phyloP scores from a whole-genome alignment of 2,888 invertebrate species.

The Cylloceria caligata region DNA sequence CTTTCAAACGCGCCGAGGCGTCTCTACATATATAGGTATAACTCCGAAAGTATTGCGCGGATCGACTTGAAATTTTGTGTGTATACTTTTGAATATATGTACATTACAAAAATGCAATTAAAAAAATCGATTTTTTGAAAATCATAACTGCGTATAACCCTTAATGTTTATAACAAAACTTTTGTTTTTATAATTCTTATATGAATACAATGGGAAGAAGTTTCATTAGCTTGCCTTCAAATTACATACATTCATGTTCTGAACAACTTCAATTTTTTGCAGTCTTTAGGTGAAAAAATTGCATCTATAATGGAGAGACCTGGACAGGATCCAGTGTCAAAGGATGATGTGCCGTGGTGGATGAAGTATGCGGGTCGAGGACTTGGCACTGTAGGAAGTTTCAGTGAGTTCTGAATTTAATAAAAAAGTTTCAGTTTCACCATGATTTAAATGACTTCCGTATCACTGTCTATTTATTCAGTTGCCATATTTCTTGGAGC shows the following conservation, averaged over 20 bases:
- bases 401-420: constrained; percentile 87
- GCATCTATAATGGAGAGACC: constrained; percentile 92
- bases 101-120: too few relatives aligned
- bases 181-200: neutral
- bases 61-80: too few relatives aligned
- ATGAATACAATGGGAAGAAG: neutral
- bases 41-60: too few relatives aligned
- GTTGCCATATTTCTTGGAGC: constrained; percentile 94
- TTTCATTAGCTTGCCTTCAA: neutral
- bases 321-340: constrained; percentile 90
- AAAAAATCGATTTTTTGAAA: too few relatives aligned
- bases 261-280: constrained; percentile 70
- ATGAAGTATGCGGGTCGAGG: constrained; percentile 94
- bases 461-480: constrained; percentile 84
- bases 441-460: neutral
- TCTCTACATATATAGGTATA: too few relatives aligned
- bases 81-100: too few relatives aligned
- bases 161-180: neutral
- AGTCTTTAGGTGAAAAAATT: constrained; percentile 93
- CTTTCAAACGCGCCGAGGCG: too few relatives aligned
- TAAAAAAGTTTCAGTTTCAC: neutral
- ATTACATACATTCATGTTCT: neutral
- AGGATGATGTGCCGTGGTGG: constrained; percentile 95
- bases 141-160: too few relatives aligned
- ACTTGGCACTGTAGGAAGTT: constrained; percentile 93